These are phyloP conservation scores for Volucella zonaria DNA, from an alignment of 2,888 invertebrate genomes.

Conservation along the genomic window DNA sequence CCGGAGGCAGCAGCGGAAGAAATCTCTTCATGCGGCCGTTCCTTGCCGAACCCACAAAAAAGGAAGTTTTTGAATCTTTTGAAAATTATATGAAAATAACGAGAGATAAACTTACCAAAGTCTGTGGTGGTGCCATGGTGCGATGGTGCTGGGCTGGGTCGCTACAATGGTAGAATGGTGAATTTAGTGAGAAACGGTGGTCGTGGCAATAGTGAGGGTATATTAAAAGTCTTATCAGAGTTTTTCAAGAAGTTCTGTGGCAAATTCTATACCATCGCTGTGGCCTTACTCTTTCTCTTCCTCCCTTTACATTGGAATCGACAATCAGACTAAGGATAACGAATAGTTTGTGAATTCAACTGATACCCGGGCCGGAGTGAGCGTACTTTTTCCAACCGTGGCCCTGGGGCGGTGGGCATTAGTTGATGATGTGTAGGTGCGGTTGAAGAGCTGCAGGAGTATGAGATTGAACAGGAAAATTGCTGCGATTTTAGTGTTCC, in stretches of 20 bases:
- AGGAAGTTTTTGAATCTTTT: conserved; percentile 67
- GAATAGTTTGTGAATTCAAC: conserved; percentile 62
- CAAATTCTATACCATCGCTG: conserved; percentile 46
- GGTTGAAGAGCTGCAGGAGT: neutral
- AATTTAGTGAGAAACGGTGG: neutral
- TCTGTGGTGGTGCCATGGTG: conserved; percentile 30
- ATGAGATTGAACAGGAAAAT: no score
- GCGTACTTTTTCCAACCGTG: conserved; percentile 38
- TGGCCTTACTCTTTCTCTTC: conserved; percentile 30
- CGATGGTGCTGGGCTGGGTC: conserved; percentile 1
- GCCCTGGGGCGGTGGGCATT: conserved; percentile 39
- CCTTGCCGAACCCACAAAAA: conserved; percentile 24
- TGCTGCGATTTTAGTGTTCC: conserved; percentile 36
- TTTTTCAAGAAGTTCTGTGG: conserved; percentile 69
- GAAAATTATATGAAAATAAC: conserved; percentile 73
- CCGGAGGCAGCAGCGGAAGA: conserved; percentile 22
- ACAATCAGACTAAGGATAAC: conserved; percentile 58
- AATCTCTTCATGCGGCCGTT: conserved; percentile 55
- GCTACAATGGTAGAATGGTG: no score
- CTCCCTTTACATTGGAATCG: conserved; percentile 35
- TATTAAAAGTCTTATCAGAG: conserved; percentile 72
- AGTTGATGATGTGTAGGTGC: conserved; percentile 12
- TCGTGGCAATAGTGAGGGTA: conserved; percentile 45
- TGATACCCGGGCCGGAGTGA: conserved; percentile 19
- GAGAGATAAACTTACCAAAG: conserved; percentile 65